A percentile compares a stretch with the other conserved stretches of the same genome.
Evolutionary conservation across 1,140 invertebrate species (phyloP).

Genomic region (Diorhabda elongata): DNA sequence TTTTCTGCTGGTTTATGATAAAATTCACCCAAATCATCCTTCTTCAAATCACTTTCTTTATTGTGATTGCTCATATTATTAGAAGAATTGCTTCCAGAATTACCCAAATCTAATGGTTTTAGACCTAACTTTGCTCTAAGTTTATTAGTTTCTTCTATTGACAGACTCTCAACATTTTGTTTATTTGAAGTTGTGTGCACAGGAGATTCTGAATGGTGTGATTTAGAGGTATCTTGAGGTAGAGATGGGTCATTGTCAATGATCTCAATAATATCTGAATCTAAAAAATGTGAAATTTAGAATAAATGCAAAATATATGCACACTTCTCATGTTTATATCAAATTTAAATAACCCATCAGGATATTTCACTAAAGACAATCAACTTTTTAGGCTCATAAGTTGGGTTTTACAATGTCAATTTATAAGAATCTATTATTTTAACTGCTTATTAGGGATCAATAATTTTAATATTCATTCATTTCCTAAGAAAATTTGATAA

Average conservation of each 20-base stretch:
- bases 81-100: constrained; percentile 38
- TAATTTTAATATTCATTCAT: too few relatives aligned
- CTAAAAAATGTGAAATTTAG: constrained; percentile 21
- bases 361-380: too few relatives aligned
- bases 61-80: constrained; percentile 37
- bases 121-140: constrained; percentile 88
- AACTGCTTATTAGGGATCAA: too few relatives aligned
- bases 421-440: too few relatives aligned
- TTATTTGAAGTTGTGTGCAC: constrained; percentile 30
- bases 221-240: constrained; percentile 42
- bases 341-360: too few relatives aligned
- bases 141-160: constrained; percentile 89
- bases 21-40: constrained; percentile 83
- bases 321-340: too few relatives aligned
- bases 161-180: constrained; percentile 58
- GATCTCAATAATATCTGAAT: constrained; percentile 45
- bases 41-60: constrained; percentile 54
- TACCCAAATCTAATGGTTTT: constrained; percentile 79
- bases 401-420: too few relatives aligned
- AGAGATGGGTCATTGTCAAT: constrained; percentile 29
- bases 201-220: constrained; percentile 30
- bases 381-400: too few relatives aligned
- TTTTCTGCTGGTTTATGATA: constrained; percentile 90
- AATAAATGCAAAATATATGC: too few relatives aligned
- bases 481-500: too few relatives aligned